A percentile compares a stretch with the other conserved stretches of the same genome.
Evolutionary conservation across 2,888 invertebrate genomes (phyloP).

Genomic region (Piscicola geometra): DNA sequence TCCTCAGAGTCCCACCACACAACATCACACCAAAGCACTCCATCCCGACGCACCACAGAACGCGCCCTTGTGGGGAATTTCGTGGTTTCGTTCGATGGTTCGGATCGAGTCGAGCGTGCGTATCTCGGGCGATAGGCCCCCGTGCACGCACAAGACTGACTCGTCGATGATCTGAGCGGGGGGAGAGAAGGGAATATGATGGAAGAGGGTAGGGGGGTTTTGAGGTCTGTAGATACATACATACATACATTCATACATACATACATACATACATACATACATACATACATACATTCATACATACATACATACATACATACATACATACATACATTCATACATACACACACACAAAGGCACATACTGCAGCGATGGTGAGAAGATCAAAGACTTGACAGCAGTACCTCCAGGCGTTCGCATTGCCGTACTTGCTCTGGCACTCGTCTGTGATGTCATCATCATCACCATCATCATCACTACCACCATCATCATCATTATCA

Average conservation of each 20-base stretch:
- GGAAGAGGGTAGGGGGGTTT: no score
- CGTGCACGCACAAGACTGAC: conserved; percentile 91
- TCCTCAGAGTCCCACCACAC: background rate
- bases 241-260: conserved; percentile 20
- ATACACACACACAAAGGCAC: conserved; percentile 51
- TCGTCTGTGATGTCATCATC: conserved; percentile 69
- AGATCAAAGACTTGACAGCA: conserved; percentile 97
- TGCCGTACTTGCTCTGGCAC: conserved; percentile 97
- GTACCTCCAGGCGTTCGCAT: conserved; percentile 96
- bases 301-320: conserved; percentile 24
- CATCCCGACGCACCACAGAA: conserved; percentile 65
- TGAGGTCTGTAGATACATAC: conserved; percentile 12
- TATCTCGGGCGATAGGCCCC: conserved; percentile 93
- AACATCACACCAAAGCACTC: background rate
- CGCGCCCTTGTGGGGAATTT: conserved; percentile 91
- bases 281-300: conserved; percentile 22
- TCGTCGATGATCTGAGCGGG: conserved; percentile 86
- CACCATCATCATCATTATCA: conserved; percentile 31
- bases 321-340: conserved; percentile 20
- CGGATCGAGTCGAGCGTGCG: conserved; percentile 93
- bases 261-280: conserved; percentile 24
- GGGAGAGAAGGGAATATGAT: background rate
- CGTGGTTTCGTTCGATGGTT: conserved; percentile 88
- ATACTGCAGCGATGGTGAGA: conserved; percentile 90
- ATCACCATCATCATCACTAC: conserved; percentile 26